Conservation (phyloP, 2,797 vertebrate genomes). For the Tokudaia muenninki region DNA sequence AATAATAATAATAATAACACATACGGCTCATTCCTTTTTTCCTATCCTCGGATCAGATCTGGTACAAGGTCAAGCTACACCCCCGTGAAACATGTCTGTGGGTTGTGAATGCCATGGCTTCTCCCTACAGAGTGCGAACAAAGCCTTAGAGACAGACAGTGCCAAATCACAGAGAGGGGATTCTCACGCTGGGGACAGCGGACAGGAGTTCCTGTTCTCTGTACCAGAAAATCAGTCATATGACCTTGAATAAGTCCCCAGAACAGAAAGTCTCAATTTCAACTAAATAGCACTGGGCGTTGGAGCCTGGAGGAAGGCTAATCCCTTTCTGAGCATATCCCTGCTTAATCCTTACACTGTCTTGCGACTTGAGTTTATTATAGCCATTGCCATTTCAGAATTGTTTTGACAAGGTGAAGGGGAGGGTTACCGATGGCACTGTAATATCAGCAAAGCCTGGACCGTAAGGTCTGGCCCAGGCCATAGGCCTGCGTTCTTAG, state of each 20-base stretch:
- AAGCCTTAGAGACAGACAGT: not conserved
- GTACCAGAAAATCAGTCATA: not conserved
- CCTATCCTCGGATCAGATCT: not conserved
- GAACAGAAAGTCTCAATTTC: not conserved
- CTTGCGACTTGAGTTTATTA: not conserved
- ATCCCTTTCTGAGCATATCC: too few relatives aligned
- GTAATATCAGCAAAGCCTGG: not conserved
- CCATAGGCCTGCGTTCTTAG: not conserved
- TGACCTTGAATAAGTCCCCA: not conserved
- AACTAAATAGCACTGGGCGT: not conserved
- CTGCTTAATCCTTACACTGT: not conserved
- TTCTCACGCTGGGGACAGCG: accelerated
- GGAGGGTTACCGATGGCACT: not conserved
- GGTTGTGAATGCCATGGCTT: not conserved
- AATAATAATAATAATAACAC: not conserved
- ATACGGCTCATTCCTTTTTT: not conserved
- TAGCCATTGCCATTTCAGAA: not conserved
- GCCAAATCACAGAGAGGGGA: not conserved
- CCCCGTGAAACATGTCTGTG: not conserved
- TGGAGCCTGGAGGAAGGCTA: not conserved
- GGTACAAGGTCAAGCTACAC: not conserved
- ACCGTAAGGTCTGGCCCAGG: too few relatives aligned
- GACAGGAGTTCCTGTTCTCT: not conserved
- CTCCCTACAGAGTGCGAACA: not conserved
- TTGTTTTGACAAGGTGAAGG: not conserved